Evolutionary conservation across 2,797 vertebrate genomes (phyloP).

Genomic region (Diceros bicornis): DNA sequence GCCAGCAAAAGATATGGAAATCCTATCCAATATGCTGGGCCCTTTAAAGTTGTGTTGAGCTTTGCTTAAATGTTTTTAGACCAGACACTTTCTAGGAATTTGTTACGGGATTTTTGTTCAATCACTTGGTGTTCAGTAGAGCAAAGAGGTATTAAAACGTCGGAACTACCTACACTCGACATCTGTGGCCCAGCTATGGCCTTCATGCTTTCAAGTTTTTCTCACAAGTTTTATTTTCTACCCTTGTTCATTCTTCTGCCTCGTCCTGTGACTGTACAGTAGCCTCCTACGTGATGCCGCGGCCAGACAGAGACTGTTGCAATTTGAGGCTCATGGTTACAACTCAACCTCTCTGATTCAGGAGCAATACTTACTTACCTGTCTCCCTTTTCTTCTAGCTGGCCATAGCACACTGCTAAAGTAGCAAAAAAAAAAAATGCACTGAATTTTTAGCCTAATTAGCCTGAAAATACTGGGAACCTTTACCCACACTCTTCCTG

Average conservation of each 20-base stretch:
- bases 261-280: accelerated
- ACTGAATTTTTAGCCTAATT: neutral
- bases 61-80: neutral
- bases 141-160: neutral
- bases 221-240: neutral
- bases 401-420: neutral
- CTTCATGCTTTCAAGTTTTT: neutral
- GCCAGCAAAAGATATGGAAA: neutral
- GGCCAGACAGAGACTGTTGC: neutral
- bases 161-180: neutral
- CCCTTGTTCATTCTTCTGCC: neutral
- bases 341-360: neutral
- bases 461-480: neutral
- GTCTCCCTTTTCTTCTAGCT: neutral
- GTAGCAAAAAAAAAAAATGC: neutral
- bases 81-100: neutral
- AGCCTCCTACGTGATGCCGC: accelerated
- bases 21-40: accelerated
- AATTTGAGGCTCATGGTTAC: neutral
- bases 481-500: neutral
- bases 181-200: neutral
- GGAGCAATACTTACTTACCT: neutral
- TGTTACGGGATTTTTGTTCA: neutral
- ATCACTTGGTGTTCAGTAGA: neutral
- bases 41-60: neutral